Base-by-base conservation (phyloP, 2,113 vertebrate genomes). In the Myotis lucifugus region DNA sequence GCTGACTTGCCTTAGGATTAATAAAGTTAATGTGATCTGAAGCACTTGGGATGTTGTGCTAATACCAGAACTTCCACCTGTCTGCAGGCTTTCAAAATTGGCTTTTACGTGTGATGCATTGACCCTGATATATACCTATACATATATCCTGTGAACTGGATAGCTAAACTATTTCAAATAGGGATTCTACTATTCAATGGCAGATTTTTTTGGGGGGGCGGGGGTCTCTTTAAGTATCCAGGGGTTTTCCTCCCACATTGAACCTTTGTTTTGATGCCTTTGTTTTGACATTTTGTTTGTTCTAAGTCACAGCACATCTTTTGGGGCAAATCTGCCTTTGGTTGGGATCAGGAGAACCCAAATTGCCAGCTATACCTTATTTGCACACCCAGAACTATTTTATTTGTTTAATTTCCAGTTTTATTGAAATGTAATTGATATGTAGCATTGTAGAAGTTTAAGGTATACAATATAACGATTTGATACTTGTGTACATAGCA, bases 371-470 rank as follows among this genome's bases (percentile, higher is more conserved):
- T 92, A 59, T 73, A 54, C 56, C 29, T 92, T 86, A 95, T 84
- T 89, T 93, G 95, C 90, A 96, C 72, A 86, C 69, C 34, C 76
- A 94, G 70, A 29, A 81, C 84, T 92, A 92, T 40, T 90, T 95
- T 95, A 92, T 61, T 69, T 69, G 54, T 81, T 87, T 59, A 88
- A 50, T 52, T 77, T 56, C 56, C 69, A 54, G 85, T 67, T 81
- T 64, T 54, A 46, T 59, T 50, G 52, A 87, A 42, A 72, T 59
- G 23, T 73, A 66, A 66, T 76, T 48, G 70, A 56, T n/a, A 89
- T 27, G 46, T 40, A 93, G 52, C 34, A 13, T 34, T 54, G 34
- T 82, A 34, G 82, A 94, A 29, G 17, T 84, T 37, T 67, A 56
- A 46, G 8, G 32, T 48, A 59, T 67, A 86, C 61, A 69, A 61